phyloP scores from a whole-genome alignment of 2,113 vertebrate species.

The Cyanoderma ruficeps region DNA sequence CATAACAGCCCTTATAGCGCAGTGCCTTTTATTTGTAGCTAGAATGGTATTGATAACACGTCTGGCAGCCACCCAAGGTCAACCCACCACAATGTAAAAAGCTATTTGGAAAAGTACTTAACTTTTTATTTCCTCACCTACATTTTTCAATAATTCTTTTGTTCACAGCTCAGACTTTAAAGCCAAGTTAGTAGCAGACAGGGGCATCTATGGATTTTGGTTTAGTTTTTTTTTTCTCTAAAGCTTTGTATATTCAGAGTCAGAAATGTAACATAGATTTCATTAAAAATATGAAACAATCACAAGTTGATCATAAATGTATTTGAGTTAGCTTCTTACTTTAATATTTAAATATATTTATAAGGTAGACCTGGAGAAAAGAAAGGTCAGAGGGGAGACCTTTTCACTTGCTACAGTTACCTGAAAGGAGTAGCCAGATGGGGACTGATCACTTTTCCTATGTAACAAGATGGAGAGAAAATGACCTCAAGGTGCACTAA shows the following conservation, averaged over 20 bases:
- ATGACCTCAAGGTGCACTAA: neutral
- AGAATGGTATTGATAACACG: neutral
- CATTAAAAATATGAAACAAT: neutral
- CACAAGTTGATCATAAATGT: neutral
- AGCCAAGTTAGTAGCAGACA: neutral
- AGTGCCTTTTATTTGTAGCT: neutral
- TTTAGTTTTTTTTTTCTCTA: too few species aligned
- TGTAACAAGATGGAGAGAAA: neutral
- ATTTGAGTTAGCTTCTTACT: neutral
- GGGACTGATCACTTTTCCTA: neutral
- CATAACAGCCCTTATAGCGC: neutral
- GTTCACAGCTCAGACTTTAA: neutral
- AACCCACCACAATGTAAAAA: neutral
- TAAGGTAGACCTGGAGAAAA: neutral
- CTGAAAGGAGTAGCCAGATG: neutral
- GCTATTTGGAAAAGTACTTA: neutral
- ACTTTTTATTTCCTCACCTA: neutral
- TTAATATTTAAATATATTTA: neutral
- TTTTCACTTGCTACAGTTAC: fast-evolving
- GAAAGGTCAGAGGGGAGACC: neutral
- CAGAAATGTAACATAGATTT: neutral
- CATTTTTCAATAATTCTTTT: conserved; percentile 21
- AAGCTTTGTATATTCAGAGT: neutral
- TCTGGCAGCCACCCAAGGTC: neutral
- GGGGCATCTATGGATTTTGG: neutral